These are phyloP conservation scores for Aspidoscelis tigris DNA, from an alignment of 2,113 vertebrate genomes.

Conservation along the genomic window DNA sequence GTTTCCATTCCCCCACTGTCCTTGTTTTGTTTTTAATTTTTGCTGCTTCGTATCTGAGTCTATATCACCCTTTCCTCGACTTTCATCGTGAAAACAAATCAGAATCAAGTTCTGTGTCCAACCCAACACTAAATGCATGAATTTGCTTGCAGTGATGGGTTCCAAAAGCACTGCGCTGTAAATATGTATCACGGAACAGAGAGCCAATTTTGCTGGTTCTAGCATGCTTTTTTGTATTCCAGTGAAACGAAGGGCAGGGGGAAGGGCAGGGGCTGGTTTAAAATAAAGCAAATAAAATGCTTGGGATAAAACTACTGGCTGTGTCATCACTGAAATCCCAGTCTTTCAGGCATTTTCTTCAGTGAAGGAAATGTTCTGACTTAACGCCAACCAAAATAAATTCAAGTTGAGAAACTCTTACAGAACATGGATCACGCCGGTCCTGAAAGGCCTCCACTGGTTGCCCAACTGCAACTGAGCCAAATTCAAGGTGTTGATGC, in stretches of 20 bases:
- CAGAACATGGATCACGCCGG: no score
- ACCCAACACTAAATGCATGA: not conserved
- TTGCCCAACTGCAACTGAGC: no score
- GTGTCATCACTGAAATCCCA: no score
- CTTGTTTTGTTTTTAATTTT: not conserved
- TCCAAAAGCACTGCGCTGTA: not conserved
- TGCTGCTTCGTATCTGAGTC: not conserved
- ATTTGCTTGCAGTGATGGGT: not conserved
- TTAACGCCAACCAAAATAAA: no score
- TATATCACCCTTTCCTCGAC: not conserved
- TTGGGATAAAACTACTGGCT: not conserved
- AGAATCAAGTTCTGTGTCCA: not conserved
- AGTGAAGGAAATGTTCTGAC: not conserved
- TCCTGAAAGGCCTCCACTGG: no score
- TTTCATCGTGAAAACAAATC: not conserved
- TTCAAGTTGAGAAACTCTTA: no score
- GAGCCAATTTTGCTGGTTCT: not conserved
- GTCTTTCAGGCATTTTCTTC: not conserved
- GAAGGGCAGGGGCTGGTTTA: not conserved
- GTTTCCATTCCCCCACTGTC: not conserved
- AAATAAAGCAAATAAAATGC: conserved; percentile 1
- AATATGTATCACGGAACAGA: conserved; percentile 24
- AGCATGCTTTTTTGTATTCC: conserved; percentile 31
- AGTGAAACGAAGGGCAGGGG: not conserved
- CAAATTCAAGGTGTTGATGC: no score